These are phyloP conservation scores for Temnothorax unifasciatus DNA, from an alignment of 2,888 invertebrate genomes.

Conservation along the genomic window DNA sequence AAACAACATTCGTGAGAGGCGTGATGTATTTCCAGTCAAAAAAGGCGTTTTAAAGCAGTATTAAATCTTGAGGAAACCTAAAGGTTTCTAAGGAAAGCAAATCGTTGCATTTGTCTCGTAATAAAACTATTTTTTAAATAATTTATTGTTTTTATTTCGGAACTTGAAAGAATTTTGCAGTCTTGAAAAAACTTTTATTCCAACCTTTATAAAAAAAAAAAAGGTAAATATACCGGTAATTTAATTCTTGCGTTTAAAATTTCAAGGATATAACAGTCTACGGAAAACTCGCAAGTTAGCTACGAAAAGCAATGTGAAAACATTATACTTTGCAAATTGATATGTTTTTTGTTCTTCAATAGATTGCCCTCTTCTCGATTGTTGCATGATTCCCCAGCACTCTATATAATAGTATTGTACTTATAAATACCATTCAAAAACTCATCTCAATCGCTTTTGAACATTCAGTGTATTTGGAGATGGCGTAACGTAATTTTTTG, in stretches of 20 bases:
- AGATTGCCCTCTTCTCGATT: constrained; percentile 19
- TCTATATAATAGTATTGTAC: constrained; percentile 45
- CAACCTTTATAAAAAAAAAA: not conserved
- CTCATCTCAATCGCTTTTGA: constrained; percentile 23
- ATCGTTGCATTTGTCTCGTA: no score
- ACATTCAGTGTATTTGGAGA: constrained; percentile 45
- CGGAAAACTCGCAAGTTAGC: no score
- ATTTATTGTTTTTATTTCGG: no score
- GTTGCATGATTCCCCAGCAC: constrained; percentile 22
- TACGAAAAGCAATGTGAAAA: not conserved
- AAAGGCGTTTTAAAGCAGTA: not conserved
- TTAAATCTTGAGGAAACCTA: no score
- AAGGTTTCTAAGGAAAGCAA: no score
- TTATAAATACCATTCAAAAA: constrained; percentile 38
- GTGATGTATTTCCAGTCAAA: not conserved
- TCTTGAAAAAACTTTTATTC: not conserved
- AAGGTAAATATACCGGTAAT: not conserved
- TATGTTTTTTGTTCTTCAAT: not conserved
- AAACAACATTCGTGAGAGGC: constrained; percentile 7
- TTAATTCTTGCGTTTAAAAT: no score
- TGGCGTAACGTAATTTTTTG: constrained; percentile 60
- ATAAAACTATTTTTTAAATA: no score
- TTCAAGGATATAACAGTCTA: no score
- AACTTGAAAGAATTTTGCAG: no score
- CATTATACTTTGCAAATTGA: not conserved